Evolutionary conservation across 2,797 vertebrate genomes (phyloP).

Genomic region (Syndactyla subalaris): DNA sequence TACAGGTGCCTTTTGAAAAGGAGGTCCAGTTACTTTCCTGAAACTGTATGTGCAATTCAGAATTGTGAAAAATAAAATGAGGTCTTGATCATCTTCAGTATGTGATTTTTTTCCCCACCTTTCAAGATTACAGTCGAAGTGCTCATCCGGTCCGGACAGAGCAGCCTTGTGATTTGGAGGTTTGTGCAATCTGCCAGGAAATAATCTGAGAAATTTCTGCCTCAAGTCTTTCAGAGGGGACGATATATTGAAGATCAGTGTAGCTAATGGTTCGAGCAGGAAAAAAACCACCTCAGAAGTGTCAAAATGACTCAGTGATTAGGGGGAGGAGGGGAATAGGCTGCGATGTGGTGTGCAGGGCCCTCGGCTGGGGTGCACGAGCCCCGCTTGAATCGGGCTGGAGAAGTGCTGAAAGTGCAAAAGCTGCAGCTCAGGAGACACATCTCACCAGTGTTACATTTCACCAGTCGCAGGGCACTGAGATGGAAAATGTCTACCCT

Average conservation of each 20-base stretch:
- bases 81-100: neutral
- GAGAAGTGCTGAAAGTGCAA: neutral
- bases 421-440: neutral
- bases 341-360: neutral
- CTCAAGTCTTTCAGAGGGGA: neutral
- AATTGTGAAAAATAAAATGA: neutral
- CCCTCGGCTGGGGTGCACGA: fast-evolving
- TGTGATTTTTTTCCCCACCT: neutral
- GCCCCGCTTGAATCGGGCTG: fast-evolving
- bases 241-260: neutral
- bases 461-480: neutral
- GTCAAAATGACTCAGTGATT: neutral
- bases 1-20: neutral
- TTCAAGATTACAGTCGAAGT: neutral
- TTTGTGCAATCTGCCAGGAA: neutral
- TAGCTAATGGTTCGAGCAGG: neutral
- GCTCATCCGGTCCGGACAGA: neutral
- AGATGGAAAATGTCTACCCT: neutral
- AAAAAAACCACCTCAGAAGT: neutral
- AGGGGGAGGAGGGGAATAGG: neutral
- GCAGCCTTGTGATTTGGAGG: neutral
- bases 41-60: neutral
- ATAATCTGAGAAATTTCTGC: fast-evolving
- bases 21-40: neutral
- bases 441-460: neutral